A percentile compares a stretch with the other conserved stretches of the same genome.
phyloP scores from a whole-genome alignment of 2,888 invertebrate genomes.

The Cataglyphis rosenhaueri region DNA sequence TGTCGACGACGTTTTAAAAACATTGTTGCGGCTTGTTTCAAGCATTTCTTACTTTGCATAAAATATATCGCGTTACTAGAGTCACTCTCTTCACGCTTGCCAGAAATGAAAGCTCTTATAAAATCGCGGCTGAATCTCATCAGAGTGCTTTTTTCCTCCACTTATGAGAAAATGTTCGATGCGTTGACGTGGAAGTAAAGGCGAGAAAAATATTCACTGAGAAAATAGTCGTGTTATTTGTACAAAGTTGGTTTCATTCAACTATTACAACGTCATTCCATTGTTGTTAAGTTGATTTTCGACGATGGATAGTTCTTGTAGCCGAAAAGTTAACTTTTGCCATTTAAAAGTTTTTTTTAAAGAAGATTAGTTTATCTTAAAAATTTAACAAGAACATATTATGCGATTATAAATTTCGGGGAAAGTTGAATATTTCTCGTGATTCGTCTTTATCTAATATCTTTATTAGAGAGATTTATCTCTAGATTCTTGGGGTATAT shows the following conservation, averaged over 20 bases:
- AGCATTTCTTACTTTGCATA: constrained; percentile 43
- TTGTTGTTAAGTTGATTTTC: constrained; percentile 19
- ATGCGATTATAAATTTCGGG: neutral
- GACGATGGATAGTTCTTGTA: neutral
- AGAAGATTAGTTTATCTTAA: neutral
- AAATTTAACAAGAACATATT: constrained; percentile 4
- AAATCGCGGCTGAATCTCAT: constrained; percentile 68
- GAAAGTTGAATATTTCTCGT: neutral
- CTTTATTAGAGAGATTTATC: constrained; percentile 9
- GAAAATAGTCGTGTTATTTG: constrained; percentile 25
- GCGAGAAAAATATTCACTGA: constrained; percentile 36
- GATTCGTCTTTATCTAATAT: neutral
- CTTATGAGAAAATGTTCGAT: constrained; percentile 55
- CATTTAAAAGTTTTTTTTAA: neutral
- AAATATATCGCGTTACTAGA: constrained; percentile 50
- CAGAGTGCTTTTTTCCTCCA: constrained; percentile 57
- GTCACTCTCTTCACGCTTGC: constrained; percentile 34
- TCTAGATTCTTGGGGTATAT: neutral
- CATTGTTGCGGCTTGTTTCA: neutral
- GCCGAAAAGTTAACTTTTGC: neutral
- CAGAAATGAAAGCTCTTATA: constrained; percentile 66
- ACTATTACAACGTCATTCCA: neutral
- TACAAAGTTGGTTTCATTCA: constrained; percentile 26
- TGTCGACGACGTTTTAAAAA: constrained; percentile 1
- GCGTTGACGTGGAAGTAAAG: constrained; percentile 25